These are phyloP conservation scores for Rhodeus uyekii DNA, from an alignment of 2,797 vertebrate species.

Conservation along the genomic window DNA sequence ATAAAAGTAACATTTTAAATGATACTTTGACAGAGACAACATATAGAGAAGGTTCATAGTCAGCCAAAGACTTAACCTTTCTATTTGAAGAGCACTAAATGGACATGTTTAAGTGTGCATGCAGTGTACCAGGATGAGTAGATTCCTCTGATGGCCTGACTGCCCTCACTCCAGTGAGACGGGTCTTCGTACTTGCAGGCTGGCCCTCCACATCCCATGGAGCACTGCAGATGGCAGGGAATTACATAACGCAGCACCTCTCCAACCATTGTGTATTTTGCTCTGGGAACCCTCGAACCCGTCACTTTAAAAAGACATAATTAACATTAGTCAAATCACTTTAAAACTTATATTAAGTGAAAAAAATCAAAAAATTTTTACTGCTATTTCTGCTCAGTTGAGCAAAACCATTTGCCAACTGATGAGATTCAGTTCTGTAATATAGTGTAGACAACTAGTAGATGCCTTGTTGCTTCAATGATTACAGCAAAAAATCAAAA, in stretches of 20 bases:
- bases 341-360: background rate
- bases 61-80: too few relatives aligned
- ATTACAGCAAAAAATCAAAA: background rate
- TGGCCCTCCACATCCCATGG: constrained; percentile 89
- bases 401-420: background rate
- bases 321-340: background rate
- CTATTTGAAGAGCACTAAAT: background rate
- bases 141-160: constrained; percentile 91
- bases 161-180: constrained; percentile 84
- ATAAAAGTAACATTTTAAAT: background rate
- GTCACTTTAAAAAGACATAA: constrained; percentile 73
- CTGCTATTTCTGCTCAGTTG: background rate
- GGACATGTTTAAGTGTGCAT: background rate
- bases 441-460: background rate
- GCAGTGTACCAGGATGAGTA: constrained; percentile 91
- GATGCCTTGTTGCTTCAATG: background rate
- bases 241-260: constrained; percentile 89
- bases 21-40: background rate
- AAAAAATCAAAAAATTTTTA: too few relatives aligned
- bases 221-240: constrained; percentile 89
- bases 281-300: constrained; percentile 75
- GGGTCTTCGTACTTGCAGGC: constrained; percentile 97
- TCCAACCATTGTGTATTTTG: constrained; percentile 90
- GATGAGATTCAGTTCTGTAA: background rate
- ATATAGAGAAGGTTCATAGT: background rate